Conservation (phyloP, 2,888 invertebrate genomes). For the Melanostoma scalare region DNA sequence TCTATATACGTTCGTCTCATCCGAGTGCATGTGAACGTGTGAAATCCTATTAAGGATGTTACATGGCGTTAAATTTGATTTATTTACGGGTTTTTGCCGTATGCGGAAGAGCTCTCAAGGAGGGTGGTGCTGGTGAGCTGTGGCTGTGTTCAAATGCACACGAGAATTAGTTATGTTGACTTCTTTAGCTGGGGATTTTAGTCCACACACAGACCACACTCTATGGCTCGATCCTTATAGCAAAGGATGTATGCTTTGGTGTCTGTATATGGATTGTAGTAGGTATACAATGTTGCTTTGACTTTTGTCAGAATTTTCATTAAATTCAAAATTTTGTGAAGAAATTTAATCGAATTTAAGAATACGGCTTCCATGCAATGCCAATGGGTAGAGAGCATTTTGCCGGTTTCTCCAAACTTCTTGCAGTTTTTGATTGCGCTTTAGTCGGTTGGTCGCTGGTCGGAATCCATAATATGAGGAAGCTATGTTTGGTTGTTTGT, state of each 20-base stretch:
- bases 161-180: constrained; percentile 69
- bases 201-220: constrained; percentile 36
- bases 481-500: background rate
- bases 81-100: constrained; percentile 73
- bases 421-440: constrained; percentile 54
- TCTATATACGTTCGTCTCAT: constrained; percentile 44
- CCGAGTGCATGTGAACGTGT: constrained; percentile 68
- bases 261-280: background rate
- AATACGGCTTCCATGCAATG: constrained; percentile 9
- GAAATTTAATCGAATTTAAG: constrained; percentile 71
- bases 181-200: constrained; percentile 57
- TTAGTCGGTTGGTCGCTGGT: background rate
- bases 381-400: background rate
- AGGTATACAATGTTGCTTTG: constrained; percentile 49
- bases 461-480: background rate
- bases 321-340: constrained; percentile 61
- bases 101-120: constrained; percentile 18
- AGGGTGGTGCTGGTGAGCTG: constrained; percentile 23
- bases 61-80: constrained; percentile 75
- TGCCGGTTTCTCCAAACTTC: constrained; percentile 42
- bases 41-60: constrained; percentile 74
- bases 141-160: constrained; percentile 52
- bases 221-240: background rate
- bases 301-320: constrained; percentile 71
- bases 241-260: background rate